Evolutionary conservation across 2,113 vertebrate genomes (phyloP).

Genomic region (Uropsilus gracilis): DNA sequence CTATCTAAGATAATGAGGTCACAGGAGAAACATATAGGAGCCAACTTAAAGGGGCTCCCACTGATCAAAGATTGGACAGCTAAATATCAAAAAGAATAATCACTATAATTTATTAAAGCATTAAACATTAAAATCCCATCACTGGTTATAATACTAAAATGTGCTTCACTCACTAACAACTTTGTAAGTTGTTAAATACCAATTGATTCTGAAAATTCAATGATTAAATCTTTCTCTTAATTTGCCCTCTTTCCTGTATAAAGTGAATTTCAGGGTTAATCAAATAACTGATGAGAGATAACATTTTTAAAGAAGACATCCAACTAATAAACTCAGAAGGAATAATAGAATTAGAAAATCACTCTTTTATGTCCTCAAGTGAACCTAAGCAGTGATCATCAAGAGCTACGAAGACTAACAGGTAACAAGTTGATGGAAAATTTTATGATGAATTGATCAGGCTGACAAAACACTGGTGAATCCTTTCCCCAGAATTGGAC

Average conservation of each 20-base stretch:
- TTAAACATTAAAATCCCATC: neutral
- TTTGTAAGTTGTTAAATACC: neutral
- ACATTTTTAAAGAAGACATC: neutral
- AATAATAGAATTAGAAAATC: neutral
- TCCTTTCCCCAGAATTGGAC: neutral
- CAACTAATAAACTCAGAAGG: constrained; percentile 13
- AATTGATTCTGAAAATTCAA: neutral
- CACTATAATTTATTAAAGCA: neutral
- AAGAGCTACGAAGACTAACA: neutral
- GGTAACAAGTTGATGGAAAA: neutral
- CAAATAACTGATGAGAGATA: neutral
- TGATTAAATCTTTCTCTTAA: neutral
- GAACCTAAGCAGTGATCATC: neutral
- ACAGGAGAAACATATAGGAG: neutral
- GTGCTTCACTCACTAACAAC: neutral
- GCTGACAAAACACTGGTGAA: neutral
- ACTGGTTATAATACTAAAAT: neutral
- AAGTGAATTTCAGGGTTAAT: constrained; percentile 20
- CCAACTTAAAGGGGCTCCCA: neutral
- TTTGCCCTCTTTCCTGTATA: neutral
- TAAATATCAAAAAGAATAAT: constrained; percentile 24
- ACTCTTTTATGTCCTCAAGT: neutral
- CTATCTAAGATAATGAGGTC: neutral
- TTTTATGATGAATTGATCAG: neutral
- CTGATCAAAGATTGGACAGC: neutral